Evolutionary conservation across 2,888 invertebrate genomes (phyloP).

Genomic region (Asteroscopus sphinx): DNA sequence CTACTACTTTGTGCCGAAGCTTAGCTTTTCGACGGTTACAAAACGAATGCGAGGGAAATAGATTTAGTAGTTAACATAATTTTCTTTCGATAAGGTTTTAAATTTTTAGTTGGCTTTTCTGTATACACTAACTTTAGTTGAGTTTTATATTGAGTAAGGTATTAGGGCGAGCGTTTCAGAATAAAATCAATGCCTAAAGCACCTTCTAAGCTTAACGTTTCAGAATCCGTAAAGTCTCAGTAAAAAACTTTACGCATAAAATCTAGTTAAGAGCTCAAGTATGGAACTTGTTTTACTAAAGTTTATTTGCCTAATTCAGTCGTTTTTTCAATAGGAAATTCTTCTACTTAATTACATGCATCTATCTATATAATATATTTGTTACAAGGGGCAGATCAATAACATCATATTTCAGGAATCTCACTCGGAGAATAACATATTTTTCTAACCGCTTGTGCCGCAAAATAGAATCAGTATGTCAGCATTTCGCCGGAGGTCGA

Average conservation of each 20-base stretch:
- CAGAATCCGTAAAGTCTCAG: not conserved
- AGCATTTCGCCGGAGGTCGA: constrained; percentile 68
- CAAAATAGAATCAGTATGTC: constrained; percentile 70
- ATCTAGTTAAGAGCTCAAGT: not conserved
- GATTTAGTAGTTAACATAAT: constrained; percentile 55
- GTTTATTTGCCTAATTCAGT: not conserved
- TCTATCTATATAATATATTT: constrained; percentile 25
- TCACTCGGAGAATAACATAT: constrained; percentile 72
- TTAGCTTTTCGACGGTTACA: constrained; percentile 63
- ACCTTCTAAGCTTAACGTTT: not conserved
- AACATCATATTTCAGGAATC: constrained; percentile 65
- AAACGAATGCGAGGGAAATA: constrained; percentile 51
- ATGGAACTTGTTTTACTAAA: not conserved
- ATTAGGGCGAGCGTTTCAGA: too few relatives aligned
- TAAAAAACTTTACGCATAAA: not conserved
- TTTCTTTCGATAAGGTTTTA: constrained; percentile 14
- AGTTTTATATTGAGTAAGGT: too few relatives aligned
- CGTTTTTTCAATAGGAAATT: constrained; percentile 2
- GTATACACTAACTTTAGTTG: too few relatives aligned
- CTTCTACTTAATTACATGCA: not conserved
- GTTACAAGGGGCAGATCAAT: constrained; percentile 56
- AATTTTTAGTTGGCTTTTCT: constrained; percentile 20
- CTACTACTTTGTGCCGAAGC: constrained; percentile 77
- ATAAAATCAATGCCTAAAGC: not conserved
- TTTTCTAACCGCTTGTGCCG: constrained; percentile 66